Conservation (phyloP, 23 tunicate genomes). For the Corella eumyota region DNA sequence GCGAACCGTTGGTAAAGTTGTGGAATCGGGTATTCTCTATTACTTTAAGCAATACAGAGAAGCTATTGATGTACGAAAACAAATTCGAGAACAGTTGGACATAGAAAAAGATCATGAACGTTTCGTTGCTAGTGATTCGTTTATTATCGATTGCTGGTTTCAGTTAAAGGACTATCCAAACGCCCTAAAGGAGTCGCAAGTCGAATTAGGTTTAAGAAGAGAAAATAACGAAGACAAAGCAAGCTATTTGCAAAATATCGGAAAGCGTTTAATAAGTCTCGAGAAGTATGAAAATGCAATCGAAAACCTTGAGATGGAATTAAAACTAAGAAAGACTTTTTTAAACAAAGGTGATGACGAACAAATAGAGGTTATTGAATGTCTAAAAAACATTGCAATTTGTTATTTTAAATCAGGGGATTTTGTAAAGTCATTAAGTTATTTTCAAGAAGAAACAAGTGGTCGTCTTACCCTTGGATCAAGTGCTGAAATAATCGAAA, state of each 20-base stretch:
- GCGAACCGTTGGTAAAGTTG: conserved; percentile 1
- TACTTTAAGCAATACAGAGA: not conserved
- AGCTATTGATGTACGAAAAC: not conserved
- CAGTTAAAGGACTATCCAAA: not conserved
- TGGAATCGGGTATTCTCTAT: not conserved
- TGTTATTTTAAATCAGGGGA: not conserved
- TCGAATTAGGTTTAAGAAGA: not conserved
- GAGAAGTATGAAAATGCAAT: not conserved
- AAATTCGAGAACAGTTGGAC: not conserved
- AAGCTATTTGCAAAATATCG: not conserved
- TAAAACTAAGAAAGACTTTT: not conserved
- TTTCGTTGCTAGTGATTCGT: not conserved
- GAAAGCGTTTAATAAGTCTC: not conserved
- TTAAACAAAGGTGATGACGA: not conserved
- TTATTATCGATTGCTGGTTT: not conserved
- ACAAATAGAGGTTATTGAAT: no score
- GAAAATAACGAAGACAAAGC: not conserved
- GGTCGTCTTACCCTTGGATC: no score
- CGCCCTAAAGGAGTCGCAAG: not conserved
- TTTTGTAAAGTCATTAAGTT: not conserved
- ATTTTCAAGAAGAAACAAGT: not conserved
- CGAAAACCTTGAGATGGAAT: not conserved
- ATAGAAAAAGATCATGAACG: not conserved
- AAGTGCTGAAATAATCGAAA: no score
- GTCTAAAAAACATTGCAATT: not conserved